These are phyloP conservation scores for Frankliniella intonsa DNA, from an alignment of 2,888 invertebrate genomes.

Conservation along the genomic window DNA sequence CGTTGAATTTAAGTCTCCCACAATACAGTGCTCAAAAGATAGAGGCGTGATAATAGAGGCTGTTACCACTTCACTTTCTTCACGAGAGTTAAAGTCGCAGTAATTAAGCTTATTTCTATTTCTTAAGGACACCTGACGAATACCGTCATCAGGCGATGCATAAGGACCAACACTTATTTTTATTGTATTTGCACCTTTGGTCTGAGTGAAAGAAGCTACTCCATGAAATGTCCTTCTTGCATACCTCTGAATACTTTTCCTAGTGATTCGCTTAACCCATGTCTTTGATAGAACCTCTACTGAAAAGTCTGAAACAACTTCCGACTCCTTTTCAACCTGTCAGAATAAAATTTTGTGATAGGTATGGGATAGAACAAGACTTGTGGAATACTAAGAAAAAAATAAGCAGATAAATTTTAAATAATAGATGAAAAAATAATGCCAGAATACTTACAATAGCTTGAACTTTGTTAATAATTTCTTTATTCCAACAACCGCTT, in stretches of 20 bases:
- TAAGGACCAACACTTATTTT: not conserved
- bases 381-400: not conserved
- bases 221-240: not conserved
- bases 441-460: not conserved
- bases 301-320: not conserved
- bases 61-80: not conserved
- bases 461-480: not conserved
- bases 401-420: not conserved
- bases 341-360: no score
- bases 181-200: not conserved
- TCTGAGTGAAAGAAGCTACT: not conserved
- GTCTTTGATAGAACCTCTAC: not conserved
- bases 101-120: not conserved
- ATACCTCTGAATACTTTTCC: conserved; percentile 9
- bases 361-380: not conserved
- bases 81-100: not conserved
- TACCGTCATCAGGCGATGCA: not conserved
- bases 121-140: not conserved
- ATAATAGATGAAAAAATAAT: not conserved
- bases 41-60: not conserved
- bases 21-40: not conserved
- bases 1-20: not conserved
- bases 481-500: not conserved
- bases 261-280: not conserved
- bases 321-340: not conserved